phyloP scores from a whole-genome alignment of 2,888 invertebrate species.

The Hydriomena furcata region DNA sequence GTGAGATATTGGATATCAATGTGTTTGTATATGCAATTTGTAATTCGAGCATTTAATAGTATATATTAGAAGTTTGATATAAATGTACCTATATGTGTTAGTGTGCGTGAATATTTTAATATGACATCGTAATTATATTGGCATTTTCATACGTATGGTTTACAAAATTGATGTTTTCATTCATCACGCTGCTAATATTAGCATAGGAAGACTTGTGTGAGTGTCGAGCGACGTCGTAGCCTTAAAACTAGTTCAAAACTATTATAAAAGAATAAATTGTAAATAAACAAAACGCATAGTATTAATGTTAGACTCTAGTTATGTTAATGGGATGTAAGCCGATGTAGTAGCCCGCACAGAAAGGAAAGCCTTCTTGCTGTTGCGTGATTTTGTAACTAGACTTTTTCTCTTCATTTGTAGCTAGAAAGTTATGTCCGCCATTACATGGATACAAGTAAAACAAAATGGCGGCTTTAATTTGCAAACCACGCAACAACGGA shows the following conservation, averaged over 20 bases:
- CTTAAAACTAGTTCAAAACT: conserved; percentile 84
- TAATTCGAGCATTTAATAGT: conserved; percentile 78
- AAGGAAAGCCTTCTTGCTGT: conserved; percentile 50
- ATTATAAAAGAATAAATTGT: conserved; percentile 66
- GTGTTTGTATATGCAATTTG: conserved; percentile 62
- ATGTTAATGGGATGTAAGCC: conserved; percentile 60
- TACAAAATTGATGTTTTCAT: conserved; percentile 53
- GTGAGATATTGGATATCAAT: conserved; percentile 65
- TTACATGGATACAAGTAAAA: conserved; percentile 11
- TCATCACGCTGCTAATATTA: conserved; percentile 63
- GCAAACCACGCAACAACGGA: conserved; percentile 40
- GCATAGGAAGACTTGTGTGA: conserved; percentile 69
- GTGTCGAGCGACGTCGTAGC: conserved; percentile 77
- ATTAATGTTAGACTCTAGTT: conserved; percentile 68
- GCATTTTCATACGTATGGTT: conserved; percentile 47
- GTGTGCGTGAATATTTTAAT: conserved; percentile 64
- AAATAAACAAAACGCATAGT: conserved; percentile 71
- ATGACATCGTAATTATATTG: conserved; percentile 46
- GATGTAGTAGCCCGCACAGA: conserved; percentile 58
- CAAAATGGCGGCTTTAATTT: conserved; percentile 30
- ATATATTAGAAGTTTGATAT: conserved; percentile 62
- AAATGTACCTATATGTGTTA: conserved; percentile 64
- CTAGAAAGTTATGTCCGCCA: conserved; percentile 12
- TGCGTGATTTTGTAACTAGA: conserved; percentile 33
- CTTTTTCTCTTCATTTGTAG: neutral